Evolutionary conservation across 2,113 vertebrate species (phyloP).

Genomic region (Calypte anna): DNA sequence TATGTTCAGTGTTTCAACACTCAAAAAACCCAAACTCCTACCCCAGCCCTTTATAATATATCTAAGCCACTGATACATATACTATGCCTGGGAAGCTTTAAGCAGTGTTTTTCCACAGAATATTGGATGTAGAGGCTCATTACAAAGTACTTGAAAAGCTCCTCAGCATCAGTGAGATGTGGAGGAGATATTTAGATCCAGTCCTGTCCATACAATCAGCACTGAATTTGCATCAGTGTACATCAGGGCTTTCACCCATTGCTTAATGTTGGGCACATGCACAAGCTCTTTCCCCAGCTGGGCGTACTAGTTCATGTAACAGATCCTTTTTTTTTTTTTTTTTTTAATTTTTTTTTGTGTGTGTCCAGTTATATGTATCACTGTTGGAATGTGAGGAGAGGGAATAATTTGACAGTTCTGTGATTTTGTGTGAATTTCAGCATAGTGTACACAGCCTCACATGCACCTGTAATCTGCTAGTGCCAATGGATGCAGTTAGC

Average conservation of each 20-base stretch:
- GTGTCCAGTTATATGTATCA: background rate
- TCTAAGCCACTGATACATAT: background rate
- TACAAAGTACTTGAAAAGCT: background rate
- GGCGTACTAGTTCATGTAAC: background rate
- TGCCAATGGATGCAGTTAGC: background rate
- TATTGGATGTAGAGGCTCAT: background rate
- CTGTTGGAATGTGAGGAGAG: background rate
- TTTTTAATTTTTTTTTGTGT: too few relatives aligned
- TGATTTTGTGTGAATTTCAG: background rate
- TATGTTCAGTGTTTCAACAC: background rate
- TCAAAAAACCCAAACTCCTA: background rate
- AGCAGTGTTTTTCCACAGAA: background rate
- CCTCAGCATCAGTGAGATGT: fast-evolving
- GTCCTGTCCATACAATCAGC: fast-evolving
- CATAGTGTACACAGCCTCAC: background rate
- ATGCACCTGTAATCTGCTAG: background rate
- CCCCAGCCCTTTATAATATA: background rate
- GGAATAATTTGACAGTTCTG: background rate
- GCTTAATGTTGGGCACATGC: background rate
- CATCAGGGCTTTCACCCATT: fast-evolving
- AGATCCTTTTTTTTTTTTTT: background rate
- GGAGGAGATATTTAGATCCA: background rate
- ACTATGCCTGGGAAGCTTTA: background rate
- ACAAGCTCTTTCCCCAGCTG: background rate
- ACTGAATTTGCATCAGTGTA: background rate